A percentile compares a stretch with the other conserved stretches of the same genome.
These are phyloP conservation scores for Pycnomerus fuliginosus DNA, from an alignment of 2,888 invertebrate genomes.

Conservation along the genomic window DNA sequence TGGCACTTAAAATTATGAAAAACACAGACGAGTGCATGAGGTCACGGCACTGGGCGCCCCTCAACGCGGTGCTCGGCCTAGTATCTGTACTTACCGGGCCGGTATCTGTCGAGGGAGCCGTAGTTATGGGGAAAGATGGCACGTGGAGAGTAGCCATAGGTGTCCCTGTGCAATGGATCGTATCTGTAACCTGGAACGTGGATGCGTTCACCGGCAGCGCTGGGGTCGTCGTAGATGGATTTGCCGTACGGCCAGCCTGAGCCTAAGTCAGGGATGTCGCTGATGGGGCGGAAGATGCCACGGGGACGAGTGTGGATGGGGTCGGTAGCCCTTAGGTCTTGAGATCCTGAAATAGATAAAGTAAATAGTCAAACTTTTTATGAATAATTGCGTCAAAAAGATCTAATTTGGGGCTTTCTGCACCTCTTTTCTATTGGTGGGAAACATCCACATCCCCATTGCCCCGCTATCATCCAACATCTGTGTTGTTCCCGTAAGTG, in stretches of 20 bases:
- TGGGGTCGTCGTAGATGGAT: conserved; percentile 85
- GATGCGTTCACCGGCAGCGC: conserved; percentile 79
- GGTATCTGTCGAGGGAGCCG: conserved; percentile 71
- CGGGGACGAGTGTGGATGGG: conserved; percentile 63
- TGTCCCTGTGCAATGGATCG: conserved; percentile 86
- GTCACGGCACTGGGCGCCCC: conserved; percentile 22
- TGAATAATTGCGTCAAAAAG: too few relatives aligned
- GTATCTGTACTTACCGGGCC: conserved; percentile 74
- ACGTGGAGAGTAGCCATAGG: conserved; percentile 86
- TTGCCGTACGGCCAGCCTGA: conserved; percentile 76
- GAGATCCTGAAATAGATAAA: conserved; percentile 75
- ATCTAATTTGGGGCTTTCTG: too few relatives aligned
- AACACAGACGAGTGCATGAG: conserved; percentile 22
- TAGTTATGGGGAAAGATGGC: conserved; percentile 86
- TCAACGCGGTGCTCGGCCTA: conserved; percentile 30
- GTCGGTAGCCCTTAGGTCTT: conserved; percentile 88
- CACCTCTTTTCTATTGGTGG: too few relatives aligned
- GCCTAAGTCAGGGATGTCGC: conserved; percentile 73
- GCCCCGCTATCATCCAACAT: too few relatives aligned
- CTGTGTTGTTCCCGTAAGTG: too few relatives aligned
- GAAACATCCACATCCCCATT: too few relatives aligned
- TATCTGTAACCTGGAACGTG: conserved; percentile 87
- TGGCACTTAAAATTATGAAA: conserved; percentile 18
- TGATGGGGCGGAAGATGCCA: conserved; percentile 62
- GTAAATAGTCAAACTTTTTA: too few relatives aligned